Conservation (phyloP, 2,888 invertebrate genomes). For the Agrotis puta region DNA sequence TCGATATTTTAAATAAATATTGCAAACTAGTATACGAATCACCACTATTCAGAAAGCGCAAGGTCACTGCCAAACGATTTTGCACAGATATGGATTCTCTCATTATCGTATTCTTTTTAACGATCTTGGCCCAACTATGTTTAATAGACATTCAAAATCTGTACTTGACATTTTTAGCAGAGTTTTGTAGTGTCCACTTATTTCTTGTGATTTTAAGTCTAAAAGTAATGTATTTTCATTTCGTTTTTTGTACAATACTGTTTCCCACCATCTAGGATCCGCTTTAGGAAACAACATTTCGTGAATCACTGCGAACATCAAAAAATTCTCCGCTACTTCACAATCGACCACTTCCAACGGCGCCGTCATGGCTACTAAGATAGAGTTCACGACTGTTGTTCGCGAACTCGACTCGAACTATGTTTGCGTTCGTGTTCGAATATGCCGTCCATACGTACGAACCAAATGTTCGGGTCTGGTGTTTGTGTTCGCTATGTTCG, state of each 20-base stretch:
- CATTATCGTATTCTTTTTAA: slow-evolving; percentile 31
- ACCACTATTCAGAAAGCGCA: slow-evolving; percentile 23
- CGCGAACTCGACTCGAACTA: slow-evolving; percentile 40
- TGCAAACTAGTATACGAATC: slow-evolving; percentile 38
- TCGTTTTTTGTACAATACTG: slow-evolving; percentile 33
- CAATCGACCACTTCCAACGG: slow-evolving; percentile 36
- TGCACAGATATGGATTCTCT: slow-evolving; percentile 34
- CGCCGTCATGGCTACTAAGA: slow-evolving; percentile 35
- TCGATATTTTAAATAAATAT: slow-evolving; percentile 36
- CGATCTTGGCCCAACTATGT: slow-evolving; percentile 23
- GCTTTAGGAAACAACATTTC: slow-evolving; percentile 39
- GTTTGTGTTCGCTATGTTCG: too few species aligned
- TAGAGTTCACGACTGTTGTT: slow-evolving; percentile 37
- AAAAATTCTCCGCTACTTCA: slow-evolving; percentile 35
- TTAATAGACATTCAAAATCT: slow-evolving; percentile 35
- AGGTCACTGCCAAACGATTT: slow-evolving; percentile 25
- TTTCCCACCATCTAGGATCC: slow-evolving; percentile 38
- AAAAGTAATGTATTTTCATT: slow-evolving; percentile 35
- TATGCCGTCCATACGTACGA: too few species aligned
- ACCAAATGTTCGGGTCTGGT: too few species aligned
- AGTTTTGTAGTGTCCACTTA: slow-evolving; percentile 37
- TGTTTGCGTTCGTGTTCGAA: too few species aligned
- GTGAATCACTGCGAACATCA: slow-evolving; percentile 37
- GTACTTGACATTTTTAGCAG: slow-evolving; percentile 30
- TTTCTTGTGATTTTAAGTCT: slow-evolving; percentile 33